Base-by-base conservation (phyloP, 2,888 invertebrate species). In the Steinernema scapterisci region DNA sequence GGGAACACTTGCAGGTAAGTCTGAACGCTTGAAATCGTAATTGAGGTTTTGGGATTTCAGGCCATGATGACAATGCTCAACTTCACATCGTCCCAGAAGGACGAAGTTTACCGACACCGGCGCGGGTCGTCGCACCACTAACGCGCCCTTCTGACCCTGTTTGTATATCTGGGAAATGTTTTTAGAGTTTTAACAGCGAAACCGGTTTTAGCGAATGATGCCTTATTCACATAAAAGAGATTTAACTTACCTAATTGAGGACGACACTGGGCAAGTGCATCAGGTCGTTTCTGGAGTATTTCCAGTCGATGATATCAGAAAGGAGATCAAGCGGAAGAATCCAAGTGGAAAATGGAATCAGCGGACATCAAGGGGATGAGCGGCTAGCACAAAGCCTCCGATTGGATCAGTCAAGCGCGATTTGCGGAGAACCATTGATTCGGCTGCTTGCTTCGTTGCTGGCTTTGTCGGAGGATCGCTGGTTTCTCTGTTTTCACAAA, bases 1-100 rank as follows among this genome's bases (percentile, higher is more conserved):
- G 93, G 74, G 93, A 94, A 19, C 95, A 95, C 88, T 90, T 95
- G 76, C 92, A 83, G 78, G 85, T 84, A 70, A 44, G 16, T 5
- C 7, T 16, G 23, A 45, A 3, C 51, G 21, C 19, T 9, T 51
- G 2, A 21, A n/a, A 25, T 71, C 43, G n/a, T 25, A 71, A 63
- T 16, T 74, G 44, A 31, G 6, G 7, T 43, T 27, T 21, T 38
- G 9, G 38, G 9, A 38, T 73, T 81, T 71, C 74, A 92, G 85
- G 95, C 94, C 72, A 95, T 95, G 81, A 93, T 95, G 89, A 95
- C 94, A 88, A 95, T 95, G 85, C 91, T 95, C 51, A 85, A 87
- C 70, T 87, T 88, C 76, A 83, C 85, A 2, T 70, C 80, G 1
- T 73, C 78, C 43, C 88, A 87, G 74, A 84, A 87, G 56, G 82